Evolutionary conservation across 1,140 invertebrate genomes (phyloP), one percentile per base, ranked within the genome.

Genomic region (Drosophila novamexicana): DNA sequence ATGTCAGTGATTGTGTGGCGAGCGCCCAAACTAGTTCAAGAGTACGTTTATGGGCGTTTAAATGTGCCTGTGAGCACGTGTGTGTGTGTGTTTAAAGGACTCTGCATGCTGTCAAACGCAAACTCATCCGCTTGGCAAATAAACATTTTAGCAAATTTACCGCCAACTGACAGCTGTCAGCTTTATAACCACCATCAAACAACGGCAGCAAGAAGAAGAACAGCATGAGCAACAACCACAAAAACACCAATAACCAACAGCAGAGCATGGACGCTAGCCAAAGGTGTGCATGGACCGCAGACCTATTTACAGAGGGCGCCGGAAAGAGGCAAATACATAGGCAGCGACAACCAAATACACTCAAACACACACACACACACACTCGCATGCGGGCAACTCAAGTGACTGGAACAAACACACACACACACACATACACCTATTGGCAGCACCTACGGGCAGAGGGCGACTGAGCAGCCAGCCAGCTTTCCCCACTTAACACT

Each of bases 91-190:
- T 75, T 40, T 62, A 37, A 36, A 57, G 47, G 61, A 62, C 49
- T 76, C 54, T 52, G 16, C 39, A 42, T 85, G 79, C 75, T 86
- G 83, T 77, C 75, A 78, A 89, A 89, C 84, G 70, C 80, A 89
- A 89, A 89, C 83, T 80, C 86, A 84, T 75, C 77, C 84, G 84
- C 85, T 88, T 84, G 74, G 84, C 84, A 89, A 89, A 89, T 89
- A 89, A 89, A 89, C 84, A 89, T 90, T 89, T 89, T 84, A 89
- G 82, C 80, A 91, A 90, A 91, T 91, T 91, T 91, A 84, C 88
- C 82, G 68, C 80, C 80, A 88, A 91, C 88, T 91, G 88, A 88
- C 88, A 91, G 88, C 88, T 91, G 88, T 91, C 88, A 91, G 80
- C 90, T 91, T 83, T 81, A 90, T 83, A 86, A 83, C 82, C 88